These are phyloP conservation scores for Macaca fascicularis DNA, from an alignment of 2,113 vertebrate genomes.

Conservation along the genomic window T2T-MFA8v1.1 NC_088377.1:148901501-148902000, in stretches of 20 bases:
- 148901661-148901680: not conserved
- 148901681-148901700: not conserved
- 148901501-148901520: not conserved
- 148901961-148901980: too few relatives aligned
- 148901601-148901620: not conserved
- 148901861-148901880: not conserved
- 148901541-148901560: not conserved
- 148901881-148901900: too few relatives aligned
- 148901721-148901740: not conserved
- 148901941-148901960: too few relatives aligned
- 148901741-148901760: not conserved
- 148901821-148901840: not conserved
- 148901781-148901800: constrained; percentile 1
- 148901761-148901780: not conserved
- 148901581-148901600: not conserved
- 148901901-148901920: too few relatives aligned
- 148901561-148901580: not conserved
- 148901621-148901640: not conserved
- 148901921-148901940: too few relatives aligned
- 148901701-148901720: not conserved
- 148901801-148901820: not conserved
- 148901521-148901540: not conserved
- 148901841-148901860: not conserved
- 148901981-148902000: too few relatives aligned
- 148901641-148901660: not conserved